Conservation (phyloP, 2,113 vertebrate species). For the Deroptyus accipitrinus region DNA sequence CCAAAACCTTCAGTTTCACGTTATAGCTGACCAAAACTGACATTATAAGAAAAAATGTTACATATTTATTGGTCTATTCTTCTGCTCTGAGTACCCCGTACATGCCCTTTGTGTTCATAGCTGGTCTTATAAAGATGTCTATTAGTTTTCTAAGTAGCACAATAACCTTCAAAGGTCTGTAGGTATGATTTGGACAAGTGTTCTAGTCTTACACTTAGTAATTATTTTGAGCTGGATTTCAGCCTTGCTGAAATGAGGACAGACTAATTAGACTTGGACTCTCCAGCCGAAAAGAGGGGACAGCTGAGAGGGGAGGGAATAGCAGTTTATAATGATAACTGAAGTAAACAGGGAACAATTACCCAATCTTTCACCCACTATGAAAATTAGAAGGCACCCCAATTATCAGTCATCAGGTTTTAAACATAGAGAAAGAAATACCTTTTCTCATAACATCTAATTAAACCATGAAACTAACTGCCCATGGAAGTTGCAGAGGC, state of each 20-base stretch:
- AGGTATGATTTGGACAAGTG: background rate
- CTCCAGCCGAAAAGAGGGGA: conserved; percentile 6
- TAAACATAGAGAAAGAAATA: conserved; percentile 29
- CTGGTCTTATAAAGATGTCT: background rate
- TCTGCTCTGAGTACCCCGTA: background rate
- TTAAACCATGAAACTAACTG: background rate
- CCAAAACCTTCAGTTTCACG: background rate
- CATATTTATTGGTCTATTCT: background rate
- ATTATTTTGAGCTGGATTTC: conserved; percentile 43
- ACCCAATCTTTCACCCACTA: conserved; percentile 16
- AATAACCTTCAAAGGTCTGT: background rate
- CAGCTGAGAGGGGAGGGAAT: conserved; percentile 32
- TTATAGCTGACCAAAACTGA: background rate
- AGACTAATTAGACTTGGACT: conserved; percentile 40
- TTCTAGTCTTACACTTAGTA: background rate
- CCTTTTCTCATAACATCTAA: background rate
- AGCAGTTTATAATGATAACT: conserved; percentile 15
- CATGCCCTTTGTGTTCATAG: background rate
- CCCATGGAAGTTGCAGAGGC: background rate
- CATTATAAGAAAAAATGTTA: background rate
- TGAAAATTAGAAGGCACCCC: conserved; percentile 23
- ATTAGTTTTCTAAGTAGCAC: background rate
- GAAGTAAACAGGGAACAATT: conserved; percentile 41
- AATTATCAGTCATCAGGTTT: background rate
- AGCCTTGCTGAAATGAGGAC: conserved; percentile 25